A percentile compares a stretch with the other conserved stretches of the same genome.
phyloP scores from a whole-genome alignment of 2,113 vertebrate species.

The Oxyruncus cristatus region DNA sequence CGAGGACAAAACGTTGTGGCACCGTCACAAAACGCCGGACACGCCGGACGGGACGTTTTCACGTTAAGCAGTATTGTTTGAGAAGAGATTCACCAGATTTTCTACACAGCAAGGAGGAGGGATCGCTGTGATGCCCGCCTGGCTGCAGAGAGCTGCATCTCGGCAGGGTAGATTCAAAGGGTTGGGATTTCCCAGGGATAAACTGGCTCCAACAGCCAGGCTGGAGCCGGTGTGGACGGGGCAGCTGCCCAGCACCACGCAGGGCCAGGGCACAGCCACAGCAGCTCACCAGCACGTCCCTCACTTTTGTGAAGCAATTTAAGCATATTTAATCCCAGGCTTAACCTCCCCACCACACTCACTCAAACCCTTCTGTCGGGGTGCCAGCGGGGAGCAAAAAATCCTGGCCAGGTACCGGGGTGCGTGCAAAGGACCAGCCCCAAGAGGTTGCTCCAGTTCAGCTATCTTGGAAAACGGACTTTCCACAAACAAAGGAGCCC shows the following conservation, averaged over 20 bases:
- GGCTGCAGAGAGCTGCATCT: not conserved
- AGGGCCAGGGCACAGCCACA: not conserved
- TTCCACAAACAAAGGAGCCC: not conserved
- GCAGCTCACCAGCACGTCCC: not conserved
- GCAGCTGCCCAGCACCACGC: not conserved
- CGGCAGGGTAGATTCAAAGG: not conserved
- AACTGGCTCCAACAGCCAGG: not conserved
- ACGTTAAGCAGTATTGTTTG: not conserved
- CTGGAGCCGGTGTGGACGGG: not conserved
- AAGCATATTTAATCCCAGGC: not conserved
- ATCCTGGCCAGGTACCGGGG: not conserved
- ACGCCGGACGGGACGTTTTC: not conserved
- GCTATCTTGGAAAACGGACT: not conserved
- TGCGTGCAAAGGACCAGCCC: not conserved
- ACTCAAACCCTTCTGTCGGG: not conserved
- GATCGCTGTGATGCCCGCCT: not conserved
- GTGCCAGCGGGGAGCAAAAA: not conserved
- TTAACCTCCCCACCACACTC: not conserved
- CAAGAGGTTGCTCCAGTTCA: not conserved
- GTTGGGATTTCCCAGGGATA: not conserved
- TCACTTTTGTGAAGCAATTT: not conserved
- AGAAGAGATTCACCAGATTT: not conserved
- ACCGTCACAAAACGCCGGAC: accelerated
- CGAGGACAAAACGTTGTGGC: not conserved
- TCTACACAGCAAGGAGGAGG: not conserved